Evolutionary conservation across 2,113 vertebrate genomes (phyloP), one percentile per base, ranked within the genome.

Genomic region (Puntigrus tetrazona): DNA sequence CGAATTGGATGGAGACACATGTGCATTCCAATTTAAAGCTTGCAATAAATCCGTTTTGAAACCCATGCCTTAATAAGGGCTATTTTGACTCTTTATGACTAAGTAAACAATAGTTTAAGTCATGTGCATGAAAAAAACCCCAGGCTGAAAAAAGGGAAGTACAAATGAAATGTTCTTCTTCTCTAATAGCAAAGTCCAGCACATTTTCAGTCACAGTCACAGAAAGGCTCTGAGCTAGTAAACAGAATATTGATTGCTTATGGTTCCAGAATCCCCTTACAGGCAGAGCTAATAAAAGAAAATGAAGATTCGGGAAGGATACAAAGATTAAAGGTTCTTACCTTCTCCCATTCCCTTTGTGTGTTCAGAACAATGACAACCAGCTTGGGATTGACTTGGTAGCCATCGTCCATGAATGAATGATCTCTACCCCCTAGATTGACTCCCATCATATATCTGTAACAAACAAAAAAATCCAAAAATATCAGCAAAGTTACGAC

Each of bases 371-470:
- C 96, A 0, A 98, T 96, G 90, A 99, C 97, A 88, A 98, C 96
- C 89, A 99, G 92, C 89, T 96, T 96, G 77, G 98, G 98, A 88
- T 99, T 98, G 8, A 96, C 96, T 91, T 99, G 98, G 85, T 99
- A 99, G 55, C 98, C 98, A 77, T 99, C 97, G 5, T 96, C 96
- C 2, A 97, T 99, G 93, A 99, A 99, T 88, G 97, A 98, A 88
- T 99, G 88, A 91, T 99, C 98, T 90, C 95, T 95, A n/a, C 96
- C 98, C 47, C 97, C 95, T 87, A 97, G 97, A 63, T 94, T 96
- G 86, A 98, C 96, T 20, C 98, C 97, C 95, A 98, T 97, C 98
- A 99, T 98, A 89, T 99, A 97, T 90, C 98, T 99, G 93, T 65
- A 93, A 92, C 88, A 89, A 52, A 84, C 81, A 92, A 36, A 78